Conservation (phyloP, 2,797 vertebrate species). For the Syncerus caffer region DNA sequence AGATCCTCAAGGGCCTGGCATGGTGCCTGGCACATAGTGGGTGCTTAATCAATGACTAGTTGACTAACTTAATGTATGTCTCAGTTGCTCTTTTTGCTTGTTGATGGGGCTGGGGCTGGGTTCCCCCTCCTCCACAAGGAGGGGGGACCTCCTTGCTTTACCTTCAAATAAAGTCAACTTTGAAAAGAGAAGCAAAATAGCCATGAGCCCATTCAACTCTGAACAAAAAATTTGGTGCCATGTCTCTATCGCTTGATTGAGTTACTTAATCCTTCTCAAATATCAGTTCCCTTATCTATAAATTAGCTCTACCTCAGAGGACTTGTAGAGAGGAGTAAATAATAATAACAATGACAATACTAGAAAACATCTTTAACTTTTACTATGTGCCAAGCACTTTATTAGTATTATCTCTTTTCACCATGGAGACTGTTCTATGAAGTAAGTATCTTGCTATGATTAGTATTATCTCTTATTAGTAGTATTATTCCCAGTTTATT, state of each 20-base stretch:
- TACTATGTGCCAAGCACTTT: not conserved
- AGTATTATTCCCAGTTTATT: not conserved
- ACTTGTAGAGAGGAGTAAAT: not conserved
- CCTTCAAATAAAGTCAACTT: not conserved
- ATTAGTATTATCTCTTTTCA: not conserved
- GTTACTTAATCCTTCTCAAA: not conserved
- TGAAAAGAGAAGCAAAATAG: not conserved
- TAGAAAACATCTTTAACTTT: not conserved
- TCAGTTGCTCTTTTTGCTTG: not conserved
- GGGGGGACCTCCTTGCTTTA: not conserved
- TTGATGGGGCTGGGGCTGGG: not conserved
- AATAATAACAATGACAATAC: not conserved
- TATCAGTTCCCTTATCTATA: conserved; percentile 13
- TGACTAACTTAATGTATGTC: not conserved
- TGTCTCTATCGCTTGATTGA: not conserved
- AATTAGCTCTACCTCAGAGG: not conserved
- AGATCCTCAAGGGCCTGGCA: not conserved
- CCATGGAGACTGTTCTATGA: not conserved
- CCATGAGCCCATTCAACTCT: not conserved
- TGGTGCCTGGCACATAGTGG: not conserved
- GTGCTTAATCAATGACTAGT: not conserved
- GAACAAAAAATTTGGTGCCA: not conserved
- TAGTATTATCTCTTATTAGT: not conserved
- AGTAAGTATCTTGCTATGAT: not conserved
- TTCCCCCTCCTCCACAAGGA: not conserved